Evolutionary conservation across 2,797 vertebrate species (phyloP).

Genomic region (Ctenopoma kingsleyae): DNA sequence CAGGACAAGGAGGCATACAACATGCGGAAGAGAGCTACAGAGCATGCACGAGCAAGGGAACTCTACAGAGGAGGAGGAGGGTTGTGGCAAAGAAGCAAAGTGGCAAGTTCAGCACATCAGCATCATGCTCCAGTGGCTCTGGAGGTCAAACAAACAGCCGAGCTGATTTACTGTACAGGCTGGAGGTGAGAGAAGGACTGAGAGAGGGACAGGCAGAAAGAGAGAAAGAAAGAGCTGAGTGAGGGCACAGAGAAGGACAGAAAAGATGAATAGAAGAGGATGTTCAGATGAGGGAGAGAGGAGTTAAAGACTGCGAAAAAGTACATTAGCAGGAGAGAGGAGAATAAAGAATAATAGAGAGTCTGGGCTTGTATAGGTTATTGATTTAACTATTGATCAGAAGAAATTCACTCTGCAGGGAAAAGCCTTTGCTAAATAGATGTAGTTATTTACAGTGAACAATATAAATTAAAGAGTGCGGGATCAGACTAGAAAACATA

Average conservation of each 20-base stretch:
- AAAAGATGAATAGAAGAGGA: conserved; percentile 21
- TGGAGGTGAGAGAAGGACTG: conserved; percentile 43
- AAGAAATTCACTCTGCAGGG: conserved; percentile 26
- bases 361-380: conserved; percentile 36
- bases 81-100: conserved; percentile 50
- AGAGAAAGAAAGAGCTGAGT: conserved; percentile 35
- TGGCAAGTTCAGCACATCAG: conserved; percentile 70
- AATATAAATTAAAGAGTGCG: conserved; percentile 26
- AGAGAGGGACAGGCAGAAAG: conserved; percentile 4
- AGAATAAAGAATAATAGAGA: conserved; percentile 31
- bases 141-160: conserved; percentile 73
- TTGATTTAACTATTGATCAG: conserved; percentile 53
- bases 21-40: conserved; percentile 5
- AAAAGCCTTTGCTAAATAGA: conserved; percentile 29
- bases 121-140: conserved; percentile 64
- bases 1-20: conserved; percentile 10
- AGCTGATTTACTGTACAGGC: conserved; percentile 67
- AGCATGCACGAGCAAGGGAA: conserved; percentile 30
- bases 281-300: conserved; percentile 6
- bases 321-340: neutral
- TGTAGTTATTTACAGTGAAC: conserved; percentile 42
- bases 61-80: conserved; percentile 10
- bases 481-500: conserved; percentile 16
- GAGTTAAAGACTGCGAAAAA: conserved; percentile 15
- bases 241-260: conserved; percentile 14